These are phyloP conservation scores for Cephalotes varians DNA, from an alignment of 2,888 invertebrate genomes.

Conservation along the genomic window DNA sequence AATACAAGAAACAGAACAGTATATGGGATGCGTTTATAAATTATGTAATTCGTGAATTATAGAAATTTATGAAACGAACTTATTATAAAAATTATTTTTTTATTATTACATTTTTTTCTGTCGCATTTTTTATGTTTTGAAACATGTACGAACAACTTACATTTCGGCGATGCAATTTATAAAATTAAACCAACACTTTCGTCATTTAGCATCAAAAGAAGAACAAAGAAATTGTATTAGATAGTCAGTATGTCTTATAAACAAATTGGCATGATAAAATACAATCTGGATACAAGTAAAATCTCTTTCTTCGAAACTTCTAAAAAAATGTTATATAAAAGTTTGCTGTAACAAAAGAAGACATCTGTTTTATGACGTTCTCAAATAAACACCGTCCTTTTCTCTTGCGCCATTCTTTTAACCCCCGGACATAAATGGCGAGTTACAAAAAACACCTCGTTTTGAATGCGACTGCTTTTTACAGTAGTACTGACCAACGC, in stretches of 20 bases:
- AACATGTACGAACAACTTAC: neutral
- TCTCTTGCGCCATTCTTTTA: slow-evolving; percentile 19
- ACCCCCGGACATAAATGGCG: slow-evolving; percentile 23
- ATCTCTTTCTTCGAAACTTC: neutral
- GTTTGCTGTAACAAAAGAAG: neutral
- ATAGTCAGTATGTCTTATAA: neutral
- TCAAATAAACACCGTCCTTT: neutral
- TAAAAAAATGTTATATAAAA: neutral
- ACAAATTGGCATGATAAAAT: neutral
- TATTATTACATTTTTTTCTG: neutral
- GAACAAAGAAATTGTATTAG: neutral
- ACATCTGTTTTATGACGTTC: neutral
- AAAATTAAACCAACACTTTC: neutral
- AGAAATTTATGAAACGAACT: neutral
- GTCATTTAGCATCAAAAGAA: neutral
- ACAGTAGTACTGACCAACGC: slow-evolving; percentile 39
- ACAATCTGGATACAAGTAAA: too few relatives aligned
- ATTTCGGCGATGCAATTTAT: neutral
- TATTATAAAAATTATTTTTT: neutral
- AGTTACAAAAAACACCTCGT: slow-evolving; percentile 35
- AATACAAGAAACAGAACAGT: too few relatives aligned
- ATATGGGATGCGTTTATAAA: neutral
- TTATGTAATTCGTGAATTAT: too few relatives aligned
- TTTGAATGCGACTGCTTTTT: slow-evolving; percentile 55
- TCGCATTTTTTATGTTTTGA: neutral